Evolutionary conservation across 1,140 invertebrate species (phyloP), one percentile per base, ranked within the genome.

Genomic region (Drosophila subpulchrella): DNA sequence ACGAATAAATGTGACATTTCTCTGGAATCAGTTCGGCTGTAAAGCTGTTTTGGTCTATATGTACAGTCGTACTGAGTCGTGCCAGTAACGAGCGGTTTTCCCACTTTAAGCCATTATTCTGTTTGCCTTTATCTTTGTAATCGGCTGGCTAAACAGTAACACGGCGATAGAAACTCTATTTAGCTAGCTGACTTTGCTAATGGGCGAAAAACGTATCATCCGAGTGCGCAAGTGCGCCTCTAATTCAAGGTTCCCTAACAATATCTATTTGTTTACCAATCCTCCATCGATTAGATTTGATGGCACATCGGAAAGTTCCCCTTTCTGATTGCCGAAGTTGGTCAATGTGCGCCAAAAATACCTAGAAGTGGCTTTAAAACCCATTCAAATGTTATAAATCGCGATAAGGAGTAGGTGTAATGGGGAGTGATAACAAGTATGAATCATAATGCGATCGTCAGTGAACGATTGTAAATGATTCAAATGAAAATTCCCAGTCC

Each of bases 31-130:
- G 27, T 55, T 36, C 24, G 39, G 17, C 13, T 34, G 39, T 36
- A 48, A 57, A 57, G 55, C 62, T 70, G 51, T 48, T 57, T 36
- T 48, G n/a, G 17, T 36, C n/a, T 15, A 15, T 27, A 68, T 13
- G 27, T 2, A 10, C 2, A 48, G 15, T 39, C 62, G 58, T 78
- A 44, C 51, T 34, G 57, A 13, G 11, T 47, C 66, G 78, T 81
- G 75, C 76, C 78, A 61, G 63, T 66, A 61, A 57, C 65, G 78
- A 75, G 30, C 55, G 67, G 44, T 71, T 71, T 71, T 55, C 24
- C 65, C 44, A 57, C 73, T 75, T 34, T 76, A 50, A 36, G 44
- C 50, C 41, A 50, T 20, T 54, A 53, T 39, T 50, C 41, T 48
- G 51, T 71, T 70, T 47, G 39, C 34, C 50, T 46, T 68, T 70